Evolutionary conservation across 2,797 vertebrate species (phyloP).

Genomic region (Manis javanica): DNA sequence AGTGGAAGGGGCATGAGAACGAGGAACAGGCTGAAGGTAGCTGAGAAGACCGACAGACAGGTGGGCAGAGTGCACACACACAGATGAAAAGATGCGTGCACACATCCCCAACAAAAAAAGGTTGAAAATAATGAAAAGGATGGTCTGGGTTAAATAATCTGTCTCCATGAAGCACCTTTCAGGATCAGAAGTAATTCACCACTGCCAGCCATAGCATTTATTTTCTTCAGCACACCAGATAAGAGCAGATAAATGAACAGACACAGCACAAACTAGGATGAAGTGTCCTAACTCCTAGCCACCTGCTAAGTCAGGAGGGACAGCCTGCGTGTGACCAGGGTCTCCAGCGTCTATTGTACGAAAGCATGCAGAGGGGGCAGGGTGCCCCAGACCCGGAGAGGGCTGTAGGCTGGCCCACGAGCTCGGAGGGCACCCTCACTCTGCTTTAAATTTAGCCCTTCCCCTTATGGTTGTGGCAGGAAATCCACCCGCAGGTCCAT

Average conservation of each 20-base stretch:
- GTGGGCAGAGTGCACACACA: not conserved
- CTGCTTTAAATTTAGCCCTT: not conserved
- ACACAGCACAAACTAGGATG: not conserved
- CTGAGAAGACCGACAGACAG: not conserved
- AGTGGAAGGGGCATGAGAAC: not conserved
- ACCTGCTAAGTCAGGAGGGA: not conserved
- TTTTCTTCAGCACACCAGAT: not conserved
- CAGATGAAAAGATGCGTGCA: not conserved
- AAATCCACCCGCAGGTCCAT: not conserved
- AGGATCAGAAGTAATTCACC: not conserved
- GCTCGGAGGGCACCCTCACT: accelerated
- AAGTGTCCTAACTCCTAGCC: not conserved
- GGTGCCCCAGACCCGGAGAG: not conserved
- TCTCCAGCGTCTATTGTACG: not conserved
- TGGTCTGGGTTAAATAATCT: not conserved
- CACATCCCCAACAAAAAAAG: not conserved
- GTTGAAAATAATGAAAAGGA: not conserved
- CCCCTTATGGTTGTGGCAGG: no score
- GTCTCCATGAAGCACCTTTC: not conserved
- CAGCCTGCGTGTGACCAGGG: not conserved
- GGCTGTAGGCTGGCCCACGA: not conserved
- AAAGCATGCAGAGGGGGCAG: not conserved
- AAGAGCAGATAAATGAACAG: not conserved
- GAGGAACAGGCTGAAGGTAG: not conserved
- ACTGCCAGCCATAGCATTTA: not conserved